These are phyloP conservation scores for Caligus rogercresseyi DNA, from an alignment of 1,140 invertebrate genomes.

Conservation along the genomic window DNA sequence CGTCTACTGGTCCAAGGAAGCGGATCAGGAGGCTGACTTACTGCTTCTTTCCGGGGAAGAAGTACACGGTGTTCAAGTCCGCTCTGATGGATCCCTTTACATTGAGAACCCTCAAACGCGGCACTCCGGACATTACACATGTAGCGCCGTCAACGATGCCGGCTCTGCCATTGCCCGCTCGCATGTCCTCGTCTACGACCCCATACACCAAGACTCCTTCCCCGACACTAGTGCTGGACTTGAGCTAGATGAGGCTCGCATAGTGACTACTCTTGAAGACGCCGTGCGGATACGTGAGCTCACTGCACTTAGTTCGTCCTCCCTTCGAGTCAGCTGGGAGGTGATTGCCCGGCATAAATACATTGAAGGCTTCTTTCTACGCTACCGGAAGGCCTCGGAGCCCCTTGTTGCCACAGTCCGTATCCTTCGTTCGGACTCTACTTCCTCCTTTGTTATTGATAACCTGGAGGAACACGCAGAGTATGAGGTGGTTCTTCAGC, in stretches of 20 bases:
- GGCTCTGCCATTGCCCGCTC: conserved; percentile 7
- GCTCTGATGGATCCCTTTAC: not conserved
- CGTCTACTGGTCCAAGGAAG: conserved; percentile 8
- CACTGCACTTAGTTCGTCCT: not conserved
- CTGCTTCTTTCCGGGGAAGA: not conserved
- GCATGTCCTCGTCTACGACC: conserved; percentile 17
- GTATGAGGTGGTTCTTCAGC: conserved; percentile 17
- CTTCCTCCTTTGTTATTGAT: not conserved
- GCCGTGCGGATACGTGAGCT: not conserved
- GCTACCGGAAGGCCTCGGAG: not conserved
- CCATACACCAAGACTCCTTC: not conserved
- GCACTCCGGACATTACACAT: conserved; percentile 13
- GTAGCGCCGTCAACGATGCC: conserved; percentile 11
- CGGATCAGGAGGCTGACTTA: not conserved
- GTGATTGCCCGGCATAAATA: not conserved
- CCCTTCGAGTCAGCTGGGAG: not conserved
- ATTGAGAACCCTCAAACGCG: not conserved
- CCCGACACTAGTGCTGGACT: not conserved
- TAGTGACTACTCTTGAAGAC: not conserved
- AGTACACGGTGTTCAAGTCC: not conserved
- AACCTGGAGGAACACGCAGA: conserved; percentile 12
- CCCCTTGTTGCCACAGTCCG: not conserved
- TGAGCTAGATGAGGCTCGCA: not conserved
- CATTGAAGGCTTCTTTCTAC: not conserved
- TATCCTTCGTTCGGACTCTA: not conserved